Evolutionary conservation across 1,140 invertebrate species (phyloP).

Genomic region (Drosophila guanche): DNA sequence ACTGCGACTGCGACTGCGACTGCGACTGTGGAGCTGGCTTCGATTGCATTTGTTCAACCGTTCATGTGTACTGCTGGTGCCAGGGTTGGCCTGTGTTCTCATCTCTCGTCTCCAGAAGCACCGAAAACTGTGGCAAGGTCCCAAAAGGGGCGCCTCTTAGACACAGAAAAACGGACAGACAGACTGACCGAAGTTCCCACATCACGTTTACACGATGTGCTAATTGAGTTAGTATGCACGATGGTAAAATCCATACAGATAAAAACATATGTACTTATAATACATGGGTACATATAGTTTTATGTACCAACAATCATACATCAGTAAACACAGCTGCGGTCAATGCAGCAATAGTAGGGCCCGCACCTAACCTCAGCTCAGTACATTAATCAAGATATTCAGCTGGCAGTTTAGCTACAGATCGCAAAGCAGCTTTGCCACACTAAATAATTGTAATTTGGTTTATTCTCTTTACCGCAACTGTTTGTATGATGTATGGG

Average conservation of each 20-base stretch:
- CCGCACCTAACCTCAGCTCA: too few species aligned
- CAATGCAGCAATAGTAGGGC: too few species aligned
- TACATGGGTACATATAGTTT: constrained; percentile 20
- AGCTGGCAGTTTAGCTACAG: too few species aligned
- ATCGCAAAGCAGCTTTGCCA: too few species aligned
- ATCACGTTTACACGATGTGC: constrained; percentile 69
- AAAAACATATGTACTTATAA: neutral
- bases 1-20: constrained; percentile 13
- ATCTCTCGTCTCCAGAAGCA: constrained; percentile 12
- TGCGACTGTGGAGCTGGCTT: constrained; percentile 6
- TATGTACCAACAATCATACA: neutral
- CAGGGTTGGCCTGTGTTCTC: constrained; percentile 7
- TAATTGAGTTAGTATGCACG: constrained; percentile 76
- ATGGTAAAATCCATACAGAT: constrained; percentile 32
- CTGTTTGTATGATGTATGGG: too few species aligned
- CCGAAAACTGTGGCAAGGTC: constrained; percentile 53
- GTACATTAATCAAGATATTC: too few species aligned
- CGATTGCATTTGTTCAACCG: constrained; percentile 24
- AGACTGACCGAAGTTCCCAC: constrained; percentile 35
- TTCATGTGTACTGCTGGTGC: constrained; percentile 55
- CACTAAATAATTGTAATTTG: too few species aligned
- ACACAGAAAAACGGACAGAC: constrained; percentile 14
- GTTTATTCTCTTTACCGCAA: too few species aligned
- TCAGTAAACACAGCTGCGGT: too few species aligned
- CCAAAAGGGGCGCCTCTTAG: constrained; percentile 32